These are phyloP conservation scores for Lepidurus couesii DNA, from an alignment of 1,140 invertebrate genomes.

Conservation along the genomic window DNA sequence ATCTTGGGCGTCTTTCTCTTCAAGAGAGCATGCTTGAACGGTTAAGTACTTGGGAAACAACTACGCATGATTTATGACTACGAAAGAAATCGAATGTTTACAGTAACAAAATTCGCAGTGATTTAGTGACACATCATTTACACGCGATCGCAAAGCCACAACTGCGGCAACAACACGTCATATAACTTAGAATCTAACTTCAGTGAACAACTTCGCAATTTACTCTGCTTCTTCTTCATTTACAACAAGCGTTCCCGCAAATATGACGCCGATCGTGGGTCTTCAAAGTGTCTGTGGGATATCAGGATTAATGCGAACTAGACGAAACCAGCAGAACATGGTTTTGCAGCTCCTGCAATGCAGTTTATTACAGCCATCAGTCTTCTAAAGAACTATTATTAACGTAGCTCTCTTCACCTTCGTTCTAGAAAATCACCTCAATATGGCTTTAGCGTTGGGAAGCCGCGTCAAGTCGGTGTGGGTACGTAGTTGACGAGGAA, in stretches of 20 bases:
- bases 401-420: slow-evolving; percentile 11
- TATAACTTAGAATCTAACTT: no score
- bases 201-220: no score
- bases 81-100: background rate
- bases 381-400: slow-evolving; percentile 51
- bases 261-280: slow-evolving; percentile 47
- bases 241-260: slow-evolving; percentile 41
- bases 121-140: no score
- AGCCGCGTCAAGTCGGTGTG: background rate
- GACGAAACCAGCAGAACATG: slow-evolving; percentile 63
- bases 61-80: background rate
- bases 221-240: slow-evolving; percentile 35
- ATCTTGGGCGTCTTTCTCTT: background rate
- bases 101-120: no score
- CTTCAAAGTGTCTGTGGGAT: slow-evolving; percentile 56
- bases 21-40: no score
- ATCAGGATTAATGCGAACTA: slow-evolving; percentile 44
- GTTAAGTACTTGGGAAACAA: background rate
- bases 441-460: slow-evolving; percentile 57
- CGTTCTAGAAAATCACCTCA: slow-evolving; percentile 48
- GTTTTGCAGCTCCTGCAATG: slow-evolving; percentile 57
- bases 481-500: no score
- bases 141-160: no score
- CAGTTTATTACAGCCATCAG: slow-evolving; percentile 68
- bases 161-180: no score